Percentiles rank a stretch among this genome's conserved stretches.
Conservation (phyloP, 2,888 invertebrate species). For the Spodoptera littoralis region DNA sequence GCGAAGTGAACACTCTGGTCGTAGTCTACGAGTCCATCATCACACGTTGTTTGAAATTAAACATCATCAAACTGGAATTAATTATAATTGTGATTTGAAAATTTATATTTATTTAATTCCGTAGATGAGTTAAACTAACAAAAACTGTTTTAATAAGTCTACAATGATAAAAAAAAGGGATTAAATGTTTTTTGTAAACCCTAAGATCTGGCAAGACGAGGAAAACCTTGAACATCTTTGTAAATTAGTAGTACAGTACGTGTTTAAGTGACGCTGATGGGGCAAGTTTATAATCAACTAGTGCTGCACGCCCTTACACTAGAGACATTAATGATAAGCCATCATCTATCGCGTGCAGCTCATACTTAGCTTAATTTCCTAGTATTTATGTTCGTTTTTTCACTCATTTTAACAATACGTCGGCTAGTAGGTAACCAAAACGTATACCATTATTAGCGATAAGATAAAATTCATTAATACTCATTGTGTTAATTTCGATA, state of each 20-base stretch:
- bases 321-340: constrained; percentile 44
- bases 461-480: constrained; percentile 55
- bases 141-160: constrained; percentile 49
- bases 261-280: constrained; percentile 58
- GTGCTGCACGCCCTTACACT: constrained; percentile 39
- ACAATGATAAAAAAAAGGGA: constrained; percentile 47
- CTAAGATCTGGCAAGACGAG: constrained; percentile 49
- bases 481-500: constrained; percentile 53
- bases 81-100: too few species aligned
- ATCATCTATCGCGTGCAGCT: constrained; percentile 45
- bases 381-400: constrained; percentile 8
- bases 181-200: constrained; percentile 51
- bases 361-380: constrained; percentile 15
- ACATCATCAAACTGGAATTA: too few species aligned
- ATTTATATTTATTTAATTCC: constrained; percentile 30
- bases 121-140: constrained; percentile 25
- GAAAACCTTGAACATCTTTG: constrained; percentile 62
- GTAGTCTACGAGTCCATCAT: too few species aligned
- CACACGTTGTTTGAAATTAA: too few species aligned
- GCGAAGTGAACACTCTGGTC: too few species aligned
- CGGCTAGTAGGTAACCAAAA: constrained; percentile 35
- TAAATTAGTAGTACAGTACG: constrained; percentile 53
- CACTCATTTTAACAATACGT: constrained; percentile 35
- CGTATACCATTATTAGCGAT: constrained; percentile 43
- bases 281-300: constrained; percentile 52